Conservation (phyloP, 2,113 vertebrate genomes). For the Fukomys damarensis region DNA sequence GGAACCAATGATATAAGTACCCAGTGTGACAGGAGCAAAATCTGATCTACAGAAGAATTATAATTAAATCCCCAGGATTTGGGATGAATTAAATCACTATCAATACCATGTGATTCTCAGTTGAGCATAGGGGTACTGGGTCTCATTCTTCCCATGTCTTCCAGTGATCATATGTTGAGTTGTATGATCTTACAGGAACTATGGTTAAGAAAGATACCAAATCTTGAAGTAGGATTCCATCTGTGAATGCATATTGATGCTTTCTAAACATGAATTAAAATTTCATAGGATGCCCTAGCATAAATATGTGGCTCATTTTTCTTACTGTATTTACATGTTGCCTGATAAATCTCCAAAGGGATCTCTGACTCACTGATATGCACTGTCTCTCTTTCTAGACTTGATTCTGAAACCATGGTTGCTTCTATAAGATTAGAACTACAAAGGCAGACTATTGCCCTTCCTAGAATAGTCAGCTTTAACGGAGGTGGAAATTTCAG, state of each 20-base stretch:
- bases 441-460: background rate
- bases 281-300: background rate
- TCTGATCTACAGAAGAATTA: background rate
- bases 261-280: slow-evolving; percentile 4
- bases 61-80: background rate
- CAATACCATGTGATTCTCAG: background rate
- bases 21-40: background rate
- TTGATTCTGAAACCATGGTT: background rate
- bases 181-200: background rate
- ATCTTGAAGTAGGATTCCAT: background rate
- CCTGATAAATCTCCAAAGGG: background rate
- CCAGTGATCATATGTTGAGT: background rate
- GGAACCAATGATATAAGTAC: background rate
- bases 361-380: background rate
- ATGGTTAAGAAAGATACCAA: background rate
- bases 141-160: background rate
- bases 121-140: background rate
- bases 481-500: background rate
- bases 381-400: background rate
- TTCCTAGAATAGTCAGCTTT: background rate
- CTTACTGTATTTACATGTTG: background rate
- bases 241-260: background rate
- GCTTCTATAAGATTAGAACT: background rate
- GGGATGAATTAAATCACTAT: background rate
- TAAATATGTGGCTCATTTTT: slow-evolving; percentile 15